Conservation (phyloP, 2,113 vertebrate species). For the Saimiri boliviensis region DNA sequence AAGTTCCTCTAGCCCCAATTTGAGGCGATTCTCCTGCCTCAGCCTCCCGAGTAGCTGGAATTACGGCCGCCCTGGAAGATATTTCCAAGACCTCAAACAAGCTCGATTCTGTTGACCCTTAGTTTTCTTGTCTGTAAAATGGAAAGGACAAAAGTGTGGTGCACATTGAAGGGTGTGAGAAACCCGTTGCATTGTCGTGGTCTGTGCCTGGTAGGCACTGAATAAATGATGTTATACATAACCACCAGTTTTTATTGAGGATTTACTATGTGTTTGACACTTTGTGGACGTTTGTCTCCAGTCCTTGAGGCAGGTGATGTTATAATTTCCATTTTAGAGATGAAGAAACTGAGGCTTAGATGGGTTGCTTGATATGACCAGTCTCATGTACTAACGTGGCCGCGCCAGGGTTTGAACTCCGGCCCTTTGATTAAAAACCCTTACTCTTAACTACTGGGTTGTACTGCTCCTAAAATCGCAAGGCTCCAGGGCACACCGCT, state of each 20-base stretch:
- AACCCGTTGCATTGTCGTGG: neutral
- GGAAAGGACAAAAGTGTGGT: neutral
- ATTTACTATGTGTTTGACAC: neutral
- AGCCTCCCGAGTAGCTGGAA: too few relatives aligned
- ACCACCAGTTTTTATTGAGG: neutral
- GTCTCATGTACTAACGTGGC: neutral
- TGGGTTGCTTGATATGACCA: neutral
- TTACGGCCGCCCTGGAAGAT: neutral
- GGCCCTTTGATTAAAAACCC: neutral
- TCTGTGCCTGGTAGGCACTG: neutral
- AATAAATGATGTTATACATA: neutral
- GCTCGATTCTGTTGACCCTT: neutral
- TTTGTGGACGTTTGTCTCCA: neutral
- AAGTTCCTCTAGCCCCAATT: neutral
- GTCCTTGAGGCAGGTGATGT: neutral
- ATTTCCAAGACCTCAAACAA: neutral
- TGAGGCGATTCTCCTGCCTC: too few relatives aligned
- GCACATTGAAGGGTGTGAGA: neutral
- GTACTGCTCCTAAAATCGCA: neutral
- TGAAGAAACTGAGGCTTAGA: neutral
- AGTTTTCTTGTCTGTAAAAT: constrained; percentile 38
- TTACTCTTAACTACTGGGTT: neutral
- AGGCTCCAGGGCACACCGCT: neutral
- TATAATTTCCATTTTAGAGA: constrained; percentile 10
- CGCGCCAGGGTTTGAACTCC: neutral